Conservation (phyloP, 2,888 invertebrate genomes). For the Oscheius onirici region DNA sequence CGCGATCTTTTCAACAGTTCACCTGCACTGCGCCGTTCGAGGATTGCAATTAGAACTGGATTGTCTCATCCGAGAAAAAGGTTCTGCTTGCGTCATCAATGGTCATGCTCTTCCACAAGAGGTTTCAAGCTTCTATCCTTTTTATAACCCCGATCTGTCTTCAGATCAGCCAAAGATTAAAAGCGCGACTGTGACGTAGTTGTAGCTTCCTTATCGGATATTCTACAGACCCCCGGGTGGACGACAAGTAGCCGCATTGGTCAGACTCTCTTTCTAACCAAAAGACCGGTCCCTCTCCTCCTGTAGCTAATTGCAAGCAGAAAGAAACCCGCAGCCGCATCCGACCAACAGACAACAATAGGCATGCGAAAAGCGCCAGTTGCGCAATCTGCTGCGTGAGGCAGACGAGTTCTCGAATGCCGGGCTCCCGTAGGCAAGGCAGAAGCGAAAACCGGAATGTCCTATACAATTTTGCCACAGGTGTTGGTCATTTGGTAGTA, state of each 20-base stretch:
- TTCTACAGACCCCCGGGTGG: not conserved
- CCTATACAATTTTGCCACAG: not conserved
- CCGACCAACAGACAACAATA: slow-evolving; percentile 32
- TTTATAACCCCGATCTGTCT: not conserved
- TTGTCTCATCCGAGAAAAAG: slow-evolving; percentile 7
- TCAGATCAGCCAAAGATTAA: not conserved
- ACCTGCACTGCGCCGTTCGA: no score
- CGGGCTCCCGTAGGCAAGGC: not conserved
- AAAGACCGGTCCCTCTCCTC: slow-evolving; percentile 31
- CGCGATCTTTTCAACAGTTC: no score
- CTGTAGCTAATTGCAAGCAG: slow-evolving; percentile 34
- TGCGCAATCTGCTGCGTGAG: slow-evolving; percentile 33
- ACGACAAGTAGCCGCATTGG: slow-evolving; percentile 31
- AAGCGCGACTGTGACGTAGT: slow-evolving; percentile 9
- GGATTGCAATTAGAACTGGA: slow-evolving; percentile 24
- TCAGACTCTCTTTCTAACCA: not conserved
- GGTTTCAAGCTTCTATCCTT: not conserved
- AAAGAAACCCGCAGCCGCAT: slow-evolving; percentile 34
- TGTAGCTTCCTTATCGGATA: slow-evolving; percentile 31
- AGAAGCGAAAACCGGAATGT: not conserved
- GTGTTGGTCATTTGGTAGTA: slow-evolving; percentile 1
- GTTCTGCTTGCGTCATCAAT: no score
- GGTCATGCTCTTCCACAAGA: no score
- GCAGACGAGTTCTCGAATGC: slow-evolving; percentile 29
- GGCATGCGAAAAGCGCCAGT: slow-evolving; percentile 34